Base-by-base conservation (phyloP, 2,113 vertebrate species). In the Murina feae region DNA sequence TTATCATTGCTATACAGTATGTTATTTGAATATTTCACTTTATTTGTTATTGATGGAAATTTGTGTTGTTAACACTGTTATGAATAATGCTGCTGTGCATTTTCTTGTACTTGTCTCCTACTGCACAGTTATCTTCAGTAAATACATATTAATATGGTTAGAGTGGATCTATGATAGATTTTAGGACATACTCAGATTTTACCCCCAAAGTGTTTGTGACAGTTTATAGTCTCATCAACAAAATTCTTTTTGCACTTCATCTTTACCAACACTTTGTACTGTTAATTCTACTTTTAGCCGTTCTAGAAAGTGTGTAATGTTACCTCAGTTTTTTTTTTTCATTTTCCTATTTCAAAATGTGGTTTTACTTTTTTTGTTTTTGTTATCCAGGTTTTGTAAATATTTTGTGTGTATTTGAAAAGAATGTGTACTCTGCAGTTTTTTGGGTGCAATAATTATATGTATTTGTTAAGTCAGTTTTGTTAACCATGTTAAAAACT, bases 201-300 rank as follows among this genome's bases (percentile, higher is more conserved):
- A 13, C 68, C 66, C 20, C 30, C 28, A 32, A 90, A 86, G 18
- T 76, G 17, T 65, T 86, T 49, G 18, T 75, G 66, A 44, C 51
- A 66, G 4, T 58, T 79, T 79, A 28, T 16, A 81, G 35, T 86
- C 9, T 72, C 49, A 82, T 69, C 58, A 75, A 17, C 82, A 60
- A 21, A 91, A 18, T 74, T 53, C 44, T 47, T 78, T 83, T 83
- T 76, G 30, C 14, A 90, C n/a, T 89, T 71, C 25, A 85, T 86
- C 58, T 94, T 81, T 60, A 49, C 32, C 65, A 74, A 28, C 6
- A 71, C 25, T 71, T 71, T 78, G 11, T 87, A 83, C 78, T 83
- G 68, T 71, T 86, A 87, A 9, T 90, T 95, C 88, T 83, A 69
- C 68, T 76, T 76, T 30, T 88, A 88, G 42, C 6, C 39, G 86